phyloP scores from a whole-genome alignment of 2,888 invertebrate species.

The Onchidella celtica region DNA sequence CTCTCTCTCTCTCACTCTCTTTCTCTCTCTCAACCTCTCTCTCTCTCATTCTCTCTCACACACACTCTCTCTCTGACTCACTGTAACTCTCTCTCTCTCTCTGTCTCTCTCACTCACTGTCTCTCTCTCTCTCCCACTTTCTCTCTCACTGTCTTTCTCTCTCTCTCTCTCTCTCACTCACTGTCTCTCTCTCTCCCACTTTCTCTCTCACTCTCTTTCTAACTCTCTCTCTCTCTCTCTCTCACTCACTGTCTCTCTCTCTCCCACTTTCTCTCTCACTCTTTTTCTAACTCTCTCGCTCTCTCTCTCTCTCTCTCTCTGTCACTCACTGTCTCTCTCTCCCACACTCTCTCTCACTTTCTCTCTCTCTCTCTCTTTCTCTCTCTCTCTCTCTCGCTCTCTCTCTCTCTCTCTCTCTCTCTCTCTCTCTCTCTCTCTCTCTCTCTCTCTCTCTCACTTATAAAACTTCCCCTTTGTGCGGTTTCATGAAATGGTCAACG shows the following conservation, averaged over 20 bases:
- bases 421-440: conserved; percentile 9
- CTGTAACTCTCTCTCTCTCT: too few relatives aligned
- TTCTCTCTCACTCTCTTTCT: too few relatives aligned
- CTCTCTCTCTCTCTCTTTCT: too few relatives aligned
- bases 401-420: too few relatives aligned
- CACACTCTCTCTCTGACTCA: conserved; percentile 15
- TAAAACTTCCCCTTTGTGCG: too few relatives aligned
- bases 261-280: neutral
- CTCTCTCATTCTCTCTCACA: neutral
- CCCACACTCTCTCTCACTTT: too few relatives aligned
- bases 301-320: neutral
- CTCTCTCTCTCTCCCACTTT: too few relatives aligned
- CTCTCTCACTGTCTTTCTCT: conserved; percentile 15
- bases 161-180: neutral
- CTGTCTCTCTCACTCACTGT: conserved; percentile 4
- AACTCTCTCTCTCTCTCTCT: neutral
- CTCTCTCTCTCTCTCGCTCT: too few relatives aligned
- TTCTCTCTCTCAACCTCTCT: conserved; percentile 27
- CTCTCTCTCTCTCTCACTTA: too few relatives aligned
- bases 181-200: too few relatives aligned
- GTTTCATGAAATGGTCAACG: too few relatives aligned
- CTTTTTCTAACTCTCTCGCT: too few relatives aligned
- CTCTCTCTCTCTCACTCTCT: conserved; percentile 10
- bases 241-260: neutral
- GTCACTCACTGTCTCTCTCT: neutral